Conservation (phyloP, 2,888 invertebrate species). For the Orthosia incerta region DNA sequence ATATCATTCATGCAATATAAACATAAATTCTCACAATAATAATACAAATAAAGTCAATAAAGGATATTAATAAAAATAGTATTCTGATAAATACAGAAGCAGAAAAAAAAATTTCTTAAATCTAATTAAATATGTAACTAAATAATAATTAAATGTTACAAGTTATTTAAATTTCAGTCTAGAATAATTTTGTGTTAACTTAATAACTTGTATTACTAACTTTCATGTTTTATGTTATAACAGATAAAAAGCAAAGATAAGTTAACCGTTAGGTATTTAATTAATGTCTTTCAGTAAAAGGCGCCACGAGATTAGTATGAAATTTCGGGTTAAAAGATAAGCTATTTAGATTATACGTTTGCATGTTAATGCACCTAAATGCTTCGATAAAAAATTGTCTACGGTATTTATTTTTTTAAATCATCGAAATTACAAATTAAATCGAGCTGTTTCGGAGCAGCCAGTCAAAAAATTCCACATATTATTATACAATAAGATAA, state of each 20-base stretch:
- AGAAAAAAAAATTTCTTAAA: conserved; percentile 13
- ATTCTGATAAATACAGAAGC: conserved; percentile 28
- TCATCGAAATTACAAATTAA: too few relatives aligned
- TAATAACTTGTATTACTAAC: background rate
- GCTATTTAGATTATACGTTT: background rate
- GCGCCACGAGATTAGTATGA: background rate
- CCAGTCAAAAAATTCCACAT: too few relatives aligned
- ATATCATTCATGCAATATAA: background rate
- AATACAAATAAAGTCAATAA: background rate
- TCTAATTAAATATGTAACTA: conserved; percentile 16
- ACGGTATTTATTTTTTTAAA: too few relatives aligned
- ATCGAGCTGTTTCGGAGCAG: too few relatives aligned
- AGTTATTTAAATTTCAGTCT: conserved; percentile 24
- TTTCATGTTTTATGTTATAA: conserved; percentile 1
- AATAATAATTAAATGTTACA: background rate
- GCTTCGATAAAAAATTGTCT: background rate
- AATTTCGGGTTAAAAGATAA: background rate
- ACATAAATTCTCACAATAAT: background rate
- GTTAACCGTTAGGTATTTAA: background rate
- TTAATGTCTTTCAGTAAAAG: background rate
- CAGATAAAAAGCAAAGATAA: background rate
- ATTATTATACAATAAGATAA: too few relatives aligned
- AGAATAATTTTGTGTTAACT: conserved; percentile 12
- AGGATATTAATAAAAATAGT: background rate
- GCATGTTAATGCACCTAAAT: background rate